A percentile compares a stretch with the other conserved stretches of the same genome.
Evolutionary conservation across 2,888 invertebrate species (phyloP).

Genomic region (Lasioglossum leucozonium): DNA sequence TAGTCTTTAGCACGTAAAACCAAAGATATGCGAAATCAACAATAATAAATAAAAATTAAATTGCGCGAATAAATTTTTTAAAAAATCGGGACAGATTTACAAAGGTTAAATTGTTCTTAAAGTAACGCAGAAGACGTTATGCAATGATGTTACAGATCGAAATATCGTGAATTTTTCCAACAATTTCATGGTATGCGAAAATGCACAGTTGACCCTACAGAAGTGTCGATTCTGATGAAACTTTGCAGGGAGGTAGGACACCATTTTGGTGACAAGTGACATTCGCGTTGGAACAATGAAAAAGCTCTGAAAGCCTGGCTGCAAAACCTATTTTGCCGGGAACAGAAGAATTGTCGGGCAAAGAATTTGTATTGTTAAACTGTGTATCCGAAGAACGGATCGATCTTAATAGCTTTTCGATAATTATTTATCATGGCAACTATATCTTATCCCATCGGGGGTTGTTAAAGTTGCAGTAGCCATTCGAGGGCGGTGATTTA

Average conservation of each 20-base stretch:
- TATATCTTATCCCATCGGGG: not conserved
- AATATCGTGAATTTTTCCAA: not conserved
- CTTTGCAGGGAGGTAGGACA: not conserved
- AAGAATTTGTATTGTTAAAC: not conserved
- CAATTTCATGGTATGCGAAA: not conserved
- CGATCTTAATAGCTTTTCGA: conserved; percentile 6
- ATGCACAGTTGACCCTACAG: not conserved
- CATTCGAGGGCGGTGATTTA: not conserved
- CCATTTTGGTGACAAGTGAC: not conserved
- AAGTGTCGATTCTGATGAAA: not conserved
- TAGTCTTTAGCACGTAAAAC: not conserved
- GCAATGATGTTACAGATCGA: not conserved
- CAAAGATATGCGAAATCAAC: not conserved
- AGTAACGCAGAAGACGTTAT: not conserved
- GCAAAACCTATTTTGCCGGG: not conserved
- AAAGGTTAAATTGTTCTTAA: not conserved
- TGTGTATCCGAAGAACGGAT: not conserved
- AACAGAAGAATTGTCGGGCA: not conserved
- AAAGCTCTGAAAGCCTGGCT: not conserved
- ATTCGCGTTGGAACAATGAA: not conserved
- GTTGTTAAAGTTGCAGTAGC: not conserved
- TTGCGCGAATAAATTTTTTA: not conserved
- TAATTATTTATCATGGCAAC: not conserved
- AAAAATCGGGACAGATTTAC: not conserved
- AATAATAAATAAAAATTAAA: not conserved